Conservation (phyloP, 1,140 invertebrate species). For the Aphelenchoides fujianensis region DNA sequence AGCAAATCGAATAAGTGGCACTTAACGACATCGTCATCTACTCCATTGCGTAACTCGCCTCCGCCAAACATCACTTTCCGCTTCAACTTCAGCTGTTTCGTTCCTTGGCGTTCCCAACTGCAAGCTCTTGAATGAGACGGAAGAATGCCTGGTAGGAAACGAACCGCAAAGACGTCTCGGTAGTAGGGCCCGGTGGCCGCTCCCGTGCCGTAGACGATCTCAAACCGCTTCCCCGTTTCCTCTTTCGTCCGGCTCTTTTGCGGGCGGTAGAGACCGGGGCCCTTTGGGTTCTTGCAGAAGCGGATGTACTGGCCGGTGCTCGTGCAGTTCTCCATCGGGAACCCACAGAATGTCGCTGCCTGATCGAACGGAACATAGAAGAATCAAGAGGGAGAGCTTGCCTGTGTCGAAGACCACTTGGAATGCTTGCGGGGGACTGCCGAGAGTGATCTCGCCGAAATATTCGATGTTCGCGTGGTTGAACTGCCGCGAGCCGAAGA, state of each 20-base stretch:
- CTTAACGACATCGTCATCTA: background rate
- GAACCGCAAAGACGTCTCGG: background rate
- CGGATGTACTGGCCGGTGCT: background rate
- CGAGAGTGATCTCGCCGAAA: background rate
- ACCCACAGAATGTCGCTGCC: slow-evolving; percentile 13
- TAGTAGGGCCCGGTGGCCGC: background rate
- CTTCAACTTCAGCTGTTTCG: background rate
- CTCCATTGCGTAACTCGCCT: too few species aligned
- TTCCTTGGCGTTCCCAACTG: too few species aligned
- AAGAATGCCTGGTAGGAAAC: too few species aligned
- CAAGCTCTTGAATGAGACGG: too few species aligned
- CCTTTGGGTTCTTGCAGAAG: background rate
- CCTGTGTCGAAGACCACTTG: background rate
- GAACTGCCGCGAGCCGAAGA: background rate
- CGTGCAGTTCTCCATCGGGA: background rate
- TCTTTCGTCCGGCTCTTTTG: background rate
- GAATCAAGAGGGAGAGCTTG: background rate
- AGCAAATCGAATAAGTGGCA: too few species aligned
- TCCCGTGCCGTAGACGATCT: slow-evolving; percentile 9
- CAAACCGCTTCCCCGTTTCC: background rate
- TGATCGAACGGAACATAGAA: background rate
- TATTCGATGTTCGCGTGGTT: slow-evolving; percentile 14
- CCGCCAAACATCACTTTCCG: background rate
- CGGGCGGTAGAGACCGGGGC: background rate
- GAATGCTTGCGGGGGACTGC: slow-evolving; percentile 13